phyloP scores from a whole-genome alignment of 1,140 invertebrate genomes.

The Zeugodacus cucurbitae region DNA sequence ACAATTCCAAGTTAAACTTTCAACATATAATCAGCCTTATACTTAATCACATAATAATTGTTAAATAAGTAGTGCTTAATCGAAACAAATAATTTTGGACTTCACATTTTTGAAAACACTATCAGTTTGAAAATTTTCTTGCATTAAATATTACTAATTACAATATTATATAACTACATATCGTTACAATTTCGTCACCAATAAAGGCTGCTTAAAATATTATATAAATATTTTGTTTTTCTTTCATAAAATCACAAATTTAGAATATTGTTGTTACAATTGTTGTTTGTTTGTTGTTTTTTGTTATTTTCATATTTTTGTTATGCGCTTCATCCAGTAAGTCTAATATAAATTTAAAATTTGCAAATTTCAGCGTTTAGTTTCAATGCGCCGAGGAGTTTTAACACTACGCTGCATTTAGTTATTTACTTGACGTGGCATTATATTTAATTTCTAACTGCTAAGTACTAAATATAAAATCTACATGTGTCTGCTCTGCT shows the following conservation, averaged over 20 bases:
- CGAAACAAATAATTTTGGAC: not conserved
- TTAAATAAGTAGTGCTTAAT: not conserved
- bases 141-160: not conserved
- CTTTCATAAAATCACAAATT: constrained; percentile 29
- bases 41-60: not conserved
- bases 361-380: not conserved
- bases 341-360: not conserved
- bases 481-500: not conserved
- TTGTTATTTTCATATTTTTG: not conserved
- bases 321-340: not conserved
- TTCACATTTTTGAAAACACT: not conserved
- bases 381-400: not conserved
- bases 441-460: not conserved
- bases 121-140: not conserved
- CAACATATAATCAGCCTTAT: not conserved
- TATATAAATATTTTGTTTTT: not conserved
- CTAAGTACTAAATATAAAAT: constrained; percentile 8
- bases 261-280: constrained; percentile 25
- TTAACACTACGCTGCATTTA: not conserved
- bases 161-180: not conserved
- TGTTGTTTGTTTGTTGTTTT: not conserved
- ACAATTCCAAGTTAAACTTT: not conserved
- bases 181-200: not conserved
- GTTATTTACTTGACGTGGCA: not conserved
- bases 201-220: not conserved